A percentile compares a stretch with the other conserved stretches of the same genome.
Conservation (phyloP, 2,888 invertebrate genomes). For the Heteropelma amictum region DNA sequence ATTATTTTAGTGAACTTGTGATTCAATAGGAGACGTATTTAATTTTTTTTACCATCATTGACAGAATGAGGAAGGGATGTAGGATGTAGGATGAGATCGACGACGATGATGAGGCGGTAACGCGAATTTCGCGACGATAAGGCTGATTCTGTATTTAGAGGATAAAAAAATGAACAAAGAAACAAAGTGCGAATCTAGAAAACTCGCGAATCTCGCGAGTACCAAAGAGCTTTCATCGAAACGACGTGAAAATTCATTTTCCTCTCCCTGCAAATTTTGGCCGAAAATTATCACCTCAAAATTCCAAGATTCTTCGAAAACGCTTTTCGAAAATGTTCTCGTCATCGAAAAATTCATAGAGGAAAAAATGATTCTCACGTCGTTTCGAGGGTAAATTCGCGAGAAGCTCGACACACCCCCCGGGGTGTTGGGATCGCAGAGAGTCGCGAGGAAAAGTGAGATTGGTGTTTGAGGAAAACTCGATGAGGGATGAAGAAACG, state of each 20-base stretch:
- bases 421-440: background rate
- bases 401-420: background rate
- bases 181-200: background rate
- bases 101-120: conserved; percentile 55
- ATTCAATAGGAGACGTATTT: conserved; percentile 71
- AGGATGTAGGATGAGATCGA: conserved; percentile 41
- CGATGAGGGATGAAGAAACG: background rate
- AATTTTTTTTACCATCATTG: background rate
- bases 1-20: conserved; percentile 67
- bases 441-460: background rate
- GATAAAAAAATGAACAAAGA: conserved; percentile 55
- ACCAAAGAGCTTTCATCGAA: too few species aligned
- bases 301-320: background rate
- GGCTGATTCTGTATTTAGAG: conserved; percentile 74
- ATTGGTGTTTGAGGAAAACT: conserved; percentile 1
- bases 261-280: too few species aligned
- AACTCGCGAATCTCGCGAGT: background rate
- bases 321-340: too few species aligned
- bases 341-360: too few species aligned
- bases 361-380: too few species aligned
- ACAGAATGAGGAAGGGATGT: conserved; percentile 53
- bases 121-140: conserved; percentile 63
- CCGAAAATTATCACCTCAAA: too few species aligned
- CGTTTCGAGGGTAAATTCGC: background rate
- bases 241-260: too few species aligned